Evolutionary conservation across 2,797 vertebrate genomes (phyloP).

Genomic region (Iguana delicatissima): DNA sequence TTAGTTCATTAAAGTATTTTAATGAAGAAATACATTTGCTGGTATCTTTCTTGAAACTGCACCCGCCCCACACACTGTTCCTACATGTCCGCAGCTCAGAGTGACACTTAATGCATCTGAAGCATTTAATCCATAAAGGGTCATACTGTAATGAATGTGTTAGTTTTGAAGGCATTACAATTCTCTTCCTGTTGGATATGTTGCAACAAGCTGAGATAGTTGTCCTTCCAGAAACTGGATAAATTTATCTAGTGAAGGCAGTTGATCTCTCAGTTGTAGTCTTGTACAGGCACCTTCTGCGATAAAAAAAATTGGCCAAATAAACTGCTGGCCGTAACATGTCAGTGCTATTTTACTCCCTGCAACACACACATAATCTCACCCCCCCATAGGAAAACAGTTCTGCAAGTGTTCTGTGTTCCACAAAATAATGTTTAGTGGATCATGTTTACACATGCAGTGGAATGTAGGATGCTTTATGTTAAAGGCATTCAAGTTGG

Average conservation of each 20-base stretch:
- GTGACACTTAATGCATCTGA: background rate
- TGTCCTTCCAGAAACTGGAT: background rate
- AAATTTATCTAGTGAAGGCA: background rate
- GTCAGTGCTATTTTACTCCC: background rate
- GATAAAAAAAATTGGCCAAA: background rate
- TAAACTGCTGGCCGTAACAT: background rate
- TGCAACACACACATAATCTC: background rate
- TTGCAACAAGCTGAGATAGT: background rate
- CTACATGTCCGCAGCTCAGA: background rate
- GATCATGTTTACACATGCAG: background rate
- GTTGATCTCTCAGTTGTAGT: background rate
- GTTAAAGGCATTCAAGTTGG: background rate
- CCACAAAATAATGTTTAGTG: background rate
- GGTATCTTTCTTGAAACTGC: background rate
- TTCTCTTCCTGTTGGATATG: background rate
- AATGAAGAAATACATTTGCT: background rate
- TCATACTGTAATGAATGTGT: background rate
- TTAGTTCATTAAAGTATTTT: background rate
- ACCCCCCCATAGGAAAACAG: background rate
- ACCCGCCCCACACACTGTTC: background rate
- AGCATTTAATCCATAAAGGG: background rate
- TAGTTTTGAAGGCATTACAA: background rate
- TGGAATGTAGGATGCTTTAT: accelerated
- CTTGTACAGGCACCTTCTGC: background rate
- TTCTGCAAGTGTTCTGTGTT: background rate